Evolutionary conservation across 2,888 invertebrate genomes (phyloP).

Genomic region (Torymus texanus): DNA sequence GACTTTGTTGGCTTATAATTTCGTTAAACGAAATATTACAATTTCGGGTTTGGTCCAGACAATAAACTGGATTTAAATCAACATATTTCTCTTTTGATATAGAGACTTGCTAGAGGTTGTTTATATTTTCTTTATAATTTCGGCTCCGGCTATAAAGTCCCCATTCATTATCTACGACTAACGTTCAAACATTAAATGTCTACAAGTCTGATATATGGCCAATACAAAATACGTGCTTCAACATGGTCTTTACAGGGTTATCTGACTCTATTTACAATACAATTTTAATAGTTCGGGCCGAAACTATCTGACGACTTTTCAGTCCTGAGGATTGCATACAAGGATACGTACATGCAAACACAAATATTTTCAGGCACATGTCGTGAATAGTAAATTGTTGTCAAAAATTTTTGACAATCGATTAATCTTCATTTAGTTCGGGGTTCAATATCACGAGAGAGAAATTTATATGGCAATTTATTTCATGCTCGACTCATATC

Average conservation of each 20-base stretch:
- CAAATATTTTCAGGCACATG: conserved; percentile 20
- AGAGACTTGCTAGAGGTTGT: conserved; percentile 11
- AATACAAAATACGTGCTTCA: conserved; percentile 8
- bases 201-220: conserved; percentile 10
- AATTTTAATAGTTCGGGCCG: conserved; percentile 13
- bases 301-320: conserved; percentile 22
- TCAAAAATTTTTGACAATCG: conserved; percentile 17
- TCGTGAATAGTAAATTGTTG: conserved; percentile 3
- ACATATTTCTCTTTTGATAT: background rate
- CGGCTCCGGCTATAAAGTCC: background rate
- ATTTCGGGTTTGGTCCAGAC: conserved; percentile 18
- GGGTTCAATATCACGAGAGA: conserved; percentile 20
- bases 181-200: conserved; percentile 36
- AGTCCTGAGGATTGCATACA: conserved; percentile 11
- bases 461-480: conserved; percentile 27
- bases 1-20: conserved; percentile 42
- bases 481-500: conserved; percentile 42
- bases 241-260: conserved; percentile 16
- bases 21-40: conserved; percentile 10
- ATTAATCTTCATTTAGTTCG: conserved; percentile 21
- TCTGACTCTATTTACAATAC: conserved; percentile 13
- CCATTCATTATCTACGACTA: conserved; percentile 7
- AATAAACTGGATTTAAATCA: conserved; percentile 19
- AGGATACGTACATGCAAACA: conserved; percentile 1
- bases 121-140: conserved; percentile 32